Conservation (phyloP, 2,113 vertebrate genomes). For the Labrus mixtus region DNA sequence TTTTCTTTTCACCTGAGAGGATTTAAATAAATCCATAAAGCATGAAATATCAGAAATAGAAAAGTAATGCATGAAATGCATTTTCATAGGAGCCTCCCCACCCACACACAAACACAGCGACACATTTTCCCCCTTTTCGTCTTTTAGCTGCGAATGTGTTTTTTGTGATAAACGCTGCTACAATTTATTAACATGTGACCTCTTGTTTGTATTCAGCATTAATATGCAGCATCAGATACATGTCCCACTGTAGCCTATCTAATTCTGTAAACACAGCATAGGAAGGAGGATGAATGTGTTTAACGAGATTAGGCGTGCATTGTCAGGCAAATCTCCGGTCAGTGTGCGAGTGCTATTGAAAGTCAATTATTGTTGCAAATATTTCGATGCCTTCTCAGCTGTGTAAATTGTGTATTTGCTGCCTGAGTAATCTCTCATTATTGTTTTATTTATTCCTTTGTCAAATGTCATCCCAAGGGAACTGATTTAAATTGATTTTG, state of each 20-base stretch:
- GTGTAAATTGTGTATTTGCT: conserved; percentile 58
- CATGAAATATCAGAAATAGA: conserved; percentile 83
- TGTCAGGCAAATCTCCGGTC: conserved; percentile 85
- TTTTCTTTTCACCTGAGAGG: conserved; percentile 83
- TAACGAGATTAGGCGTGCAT: conserved; percentile 89
- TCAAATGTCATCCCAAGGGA: conserved; percentile 2
- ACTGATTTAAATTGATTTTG: neutral
- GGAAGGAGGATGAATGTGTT: conserved; percentile 82
- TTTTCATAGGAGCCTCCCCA: conserved; percentile 72
- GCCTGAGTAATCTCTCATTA: conserved; percentile 33
- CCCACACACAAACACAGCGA: conserved; percentile 62
- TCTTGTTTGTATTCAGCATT: conserved; percentile 73
- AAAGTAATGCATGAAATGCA: conserved; percentile 80
- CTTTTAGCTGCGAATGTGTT: conserved; percentile 45
- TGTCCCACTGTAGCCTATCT: conserved; percentile 74
- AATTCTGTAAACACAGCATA: conserved; percentile 87
- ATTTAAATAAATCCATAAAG: conserved; percentile 84
- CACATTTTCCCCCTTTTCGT: conserved; percentile 47
- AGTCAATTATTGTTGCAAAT: conserved; percentile 82
- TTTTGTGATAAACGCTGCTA: conserved; percentile 58
- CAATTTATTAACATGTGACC: conserved; percentile 72
- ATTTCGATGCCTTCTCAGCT: conserved; percentile 63
- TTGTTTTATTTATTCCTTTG: conserved; percentile 45
- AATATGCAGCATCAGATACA: conserved; percentile 77
- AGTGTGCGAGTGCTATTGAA: conserved; percentile 80